Evolutionary conservation across 2,797 vertebrate species (phyloP), one percentile per base, ranked within the genome.

Genomic region (Pangasius larnaudii): DNA sequence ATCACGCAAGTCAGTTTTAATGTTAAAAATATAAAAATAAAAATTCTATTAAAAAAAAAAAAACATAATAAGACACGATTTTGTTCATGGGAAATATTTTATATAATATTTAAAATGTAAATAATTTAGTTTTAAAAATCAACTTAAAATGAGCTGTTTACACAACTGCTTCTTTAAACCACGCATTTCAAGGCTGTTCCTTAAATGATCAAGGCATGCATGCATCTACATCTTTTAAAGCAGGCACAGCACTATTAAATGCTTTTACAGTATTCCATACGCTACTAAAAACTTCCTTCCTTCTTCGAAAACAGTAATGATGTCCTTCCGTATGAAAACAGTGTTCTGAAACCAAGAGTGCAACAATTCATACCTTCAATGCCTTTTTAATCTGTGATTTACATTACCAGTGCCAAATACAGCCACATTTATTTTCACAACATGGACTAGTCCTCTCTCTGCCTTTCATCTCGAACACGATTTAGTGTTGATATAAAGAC

Each of bases 51-150:
- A 56, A 33, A 58, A 53, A 7, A 30, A 89, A 91, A 90, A 19
- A 67, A 27, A 7, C 22, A 5, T 74, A 63, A 61, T 27, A 6
- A 13, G 75, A 84, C n/a, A 14, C 14, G 11, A 65, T 49, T 95
- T 94, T 95, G 95, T 95, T 95, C 1, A 58, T 81, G 0, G 8
- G 27, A 84, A 13, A 36, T 36, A 33, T 11, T 53, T 18, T 56
- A 19, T 80, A 61, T n/a, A 72, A 18, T 46, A 46, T 46, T 46
- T 46, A 46, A 46, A 46, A 46, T 91, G 91, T 91, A 88, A 93
- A 93, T 90, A 94, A 92, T 39, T 91, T 85, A 88, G 49, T 88
- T 87, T 91, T 88, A 87, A 93, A 91, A 91, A 90, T 91, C 90
- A 84, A 59, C 13, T 88, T 86, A 88, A 87, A 89, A 92, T 69